Evolutionary conservation across 2,797 vertebrate genomes (phyloP), one percentile per base, ranked within the genome.

Genomic region (Clarias fuscus): DNA sequence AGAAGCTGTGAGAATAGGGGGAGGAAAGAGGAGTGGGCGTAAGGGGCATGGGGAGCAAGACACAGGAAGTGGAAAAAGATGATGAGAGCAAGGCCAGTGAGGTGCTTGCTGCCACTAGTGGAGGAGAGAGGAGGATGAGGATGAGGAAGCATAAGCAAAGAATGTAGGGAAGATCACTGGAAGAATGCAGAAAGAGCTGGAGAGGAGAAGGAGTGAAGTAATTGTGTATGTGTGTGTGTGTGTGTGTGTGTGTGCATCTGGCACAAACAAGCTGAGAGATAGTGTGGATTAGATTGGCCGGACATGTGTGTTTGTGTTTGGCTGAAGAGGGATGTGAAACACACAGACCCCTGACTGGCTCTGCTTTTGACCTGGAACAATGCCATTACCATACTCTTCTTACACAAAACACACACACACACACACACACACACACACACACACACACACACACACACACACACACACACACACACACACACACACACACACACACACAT

Each of bases 221-320:
- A 43, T 56, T 81, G 70, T 73, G 70, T 72, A 37, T 40, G 27
- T 77, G 48, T 77, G 81, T 86, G 79, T 72, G 76, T 90, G 84
- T 84, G 80, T 90, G 90, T 93, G 93, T 93, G 94, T 94, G 94
- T 95, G 94, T 94, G 93, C 91, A 93, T 95, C 93, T 96, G 95
- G 95, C 94, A 95, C 93, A 92, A 89, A 91, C 93, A 94, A 94
- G 93, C 92, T 93, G 93, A 91, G 93, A 94, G 95, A 95, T 94
- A 95, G 93, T 92, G 93, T 92, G 94, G 94, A 94, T 95, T 95
- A 94, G 93, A 92, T 94, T 94, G 95, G 94, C 95, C 95, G 95
- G 95, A 96, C 95, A 94, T 96, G 95, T 95, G 93, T 96, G 95
- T 96, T 96, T 96, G 95, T 96, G 94, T 96, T 96, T 95, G 93